phyloP scores from a whole-genome alignment of 2,888 invertebrate species.

The Germaria angustata region DNA sequence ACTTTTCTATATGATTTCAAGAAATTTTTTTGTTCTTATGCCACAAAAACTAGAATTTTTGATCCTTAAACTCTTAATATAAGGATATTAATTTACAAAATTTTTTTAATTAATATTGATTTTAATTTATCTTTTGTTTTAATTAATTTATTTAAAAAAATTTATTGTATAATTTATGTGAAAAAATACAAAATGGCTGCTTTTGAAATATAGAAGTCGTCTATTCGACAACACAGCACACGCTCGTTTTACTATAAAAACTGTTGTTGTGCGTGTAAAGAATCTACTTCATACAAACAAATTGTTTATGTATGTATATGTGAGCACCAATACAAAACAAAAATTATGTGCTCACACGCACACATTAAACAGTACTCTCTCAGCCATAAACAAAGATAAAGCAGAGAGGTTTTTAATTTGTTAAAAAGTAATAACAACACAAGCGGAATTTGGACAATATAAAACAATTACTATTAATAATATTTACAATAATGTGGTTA shows the following conservation, averaged over 20 bases:
- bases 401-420: background rate
- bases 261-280: constrained; percentile 61
- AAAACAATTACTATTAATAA: background rate
- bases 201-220: constrained; percentile 49
- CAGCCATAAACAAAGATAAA: background rate
- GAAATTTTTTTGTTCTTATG: background rate
- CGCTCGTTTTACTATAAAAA: constrained; percentile 66
- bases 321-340: background rate
- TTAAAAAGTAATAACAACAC: constrained; percentile 16
- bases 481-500: too few relatives aligned
- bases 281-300: constrained; percentile 18
- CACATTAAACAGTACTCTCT: background rate
- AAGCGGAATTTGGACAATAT: background rate
- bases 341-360: background rate
- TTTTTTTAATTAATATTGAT: background rate
- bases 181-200: constrained; percentile 66
- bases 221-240: constrained; percentile 62
- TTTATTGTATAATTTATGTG: constrained; percentile 9
- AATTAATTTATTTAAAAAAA: constrained; percentile 36
- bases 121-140: constrained; percentile 21
- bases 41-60: background rate
- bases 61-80: background rate
- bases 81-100: background rate
- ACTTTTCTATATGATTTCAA: background rate
- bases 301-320: background rate